phyloP scores from a whole-genome alignment of 2,113 vertebrate genomes.

The Chionodraco myersi region DNA sequence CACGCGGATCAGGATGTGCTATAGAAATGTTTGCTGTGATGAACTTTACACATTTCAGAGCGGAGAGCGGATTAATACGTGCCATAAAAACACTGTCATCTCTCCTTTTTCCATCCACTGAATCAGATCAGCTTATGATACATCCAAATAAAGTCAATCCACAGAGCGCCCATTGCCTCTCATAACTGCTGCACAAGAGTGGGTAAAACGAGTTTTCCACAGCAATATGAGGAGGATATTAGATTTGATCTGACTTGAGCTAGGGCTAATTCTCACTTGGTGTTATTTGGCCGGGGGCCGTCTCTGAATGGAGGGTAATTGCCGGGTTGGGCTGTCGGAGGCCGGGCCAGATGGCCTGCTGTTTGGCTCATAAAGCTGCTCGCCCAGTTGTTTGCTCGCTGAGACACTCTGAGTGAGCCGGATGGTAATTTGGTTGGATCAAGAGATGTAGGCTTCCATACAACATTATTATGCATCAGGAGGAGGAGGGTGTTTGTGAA shows the following conservation, averaged over 20 bases:
- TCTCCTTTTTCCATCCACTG: not conserved
- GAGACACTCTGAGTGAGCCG: constrained; percentile 77
- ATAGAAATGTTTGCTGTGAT: constrained; percentile 20
- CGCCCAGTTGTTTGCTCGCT: constrained; percentile 85
- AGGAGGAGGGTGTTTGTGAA: constrained; percentile 58
- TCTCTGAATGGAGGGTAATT: constrained; percentile 88
- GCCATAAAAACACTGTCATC: constrained; percentile 24
- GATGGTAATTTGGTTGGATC: constrained; percentile 76
- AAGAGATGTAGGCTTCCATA: constrained; percentile 81
- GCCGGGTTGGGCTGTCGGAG: constrained; percentile 87
- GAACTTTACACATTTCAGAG: constrained; percentile 7
- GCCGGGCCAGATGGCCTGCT: constrained; percentile 88
- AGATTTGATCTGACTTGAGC: constrained; percentile 82
- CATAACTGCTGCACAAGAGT: constrained; percentile 48
- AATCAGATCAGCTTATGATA: constrained; percentile 14
- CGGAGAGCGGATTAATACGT: constrained; percentile 15
- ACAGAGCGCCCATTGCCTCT: constrained; percentile 3
- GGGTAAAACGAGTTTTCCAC: constrained; percentile 64
- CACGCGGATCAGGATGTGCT: constrained; percentile 8
- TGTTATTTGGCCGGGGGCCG: constrained; percentile 79
- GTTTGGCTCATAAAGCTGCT: constrained; percentile 79
- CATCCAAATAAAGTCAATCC: constrained; percentile 14
- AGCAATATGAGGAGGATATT: constrained; percentile 78
- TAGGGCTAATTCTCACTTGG: constrained; percentile 82
- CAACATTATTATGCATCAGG: constrained; percentile 86